Percentiles rank a stretch among this genome's conserved stretches.
Conservation (phyloP, 2,888 invertebrate genomes). For the Scaptomyza cyrtandrae region DNA sequence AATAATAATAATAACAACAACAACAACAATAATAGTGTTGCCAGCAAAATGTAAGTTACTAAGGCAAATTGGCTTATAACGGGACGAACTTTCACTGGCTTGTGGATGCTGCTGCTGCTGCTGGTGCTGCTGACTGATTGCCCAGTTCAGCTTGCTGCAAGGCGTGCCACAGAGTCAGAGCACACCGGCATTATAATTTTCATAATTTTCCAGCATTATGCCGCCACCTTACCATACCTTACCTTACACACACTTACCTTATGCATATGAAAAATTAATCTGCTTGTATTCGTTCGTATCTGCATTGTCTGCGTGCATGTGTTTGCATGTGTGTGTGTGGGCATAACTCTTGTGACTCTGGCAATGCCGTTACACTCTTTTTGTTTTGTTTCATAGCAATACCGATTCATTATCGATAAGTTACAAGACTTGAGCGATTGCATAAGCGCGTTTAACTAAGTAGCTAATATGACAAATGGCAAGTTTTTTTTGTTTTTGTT, state of each 20-base stretch:
- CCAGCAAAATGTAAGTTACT: conserved; percentile 71
- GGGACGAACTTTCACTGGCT: conserved; percentile 74
- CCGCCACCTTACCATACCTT: neutral
- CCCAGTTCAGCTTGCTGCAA: conserved; percentile 35
- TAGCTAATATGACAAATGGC: conserved; percentile 33
- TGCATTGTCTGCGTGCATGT: neutral
- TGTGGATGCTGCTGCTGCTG: conserved; percentile 36
- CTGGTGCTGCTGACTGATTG: conserved; percentile 13
- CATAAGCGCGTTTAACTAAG: conserved; percentile 28
- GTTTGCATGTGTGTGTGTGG: too few species aligned
- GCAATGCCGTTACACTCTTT: conserved; percentile 24
- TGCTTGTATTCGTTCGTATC: neutral
- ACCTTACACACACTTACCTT: too few species aligned
- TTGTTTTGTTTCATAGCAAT: conserved; percentile 13
- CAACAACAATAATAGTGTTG: conserved; percentile 33
- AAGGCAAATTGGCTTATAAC: conserved; percentile 76
- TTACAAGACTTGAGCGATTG: neutral
- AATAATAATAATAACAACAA: conserved; percentile 19
- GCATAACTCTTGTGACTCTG: neutral
- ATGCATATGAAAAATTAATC: neutral
- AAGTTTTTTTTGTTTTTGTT: conserved; percentile 11
- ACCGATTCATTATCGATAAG: conserved; percentile 40
- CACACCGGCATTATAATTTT: conserved; percentile 39
- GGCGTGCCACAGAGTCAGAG: conserved; percentile 33
- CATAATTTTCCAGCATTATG: conserved; percentile 36